Conservation (phyloP, 2,113 vertebrate genomes). For the Tachysurus vachellii region DNA sequence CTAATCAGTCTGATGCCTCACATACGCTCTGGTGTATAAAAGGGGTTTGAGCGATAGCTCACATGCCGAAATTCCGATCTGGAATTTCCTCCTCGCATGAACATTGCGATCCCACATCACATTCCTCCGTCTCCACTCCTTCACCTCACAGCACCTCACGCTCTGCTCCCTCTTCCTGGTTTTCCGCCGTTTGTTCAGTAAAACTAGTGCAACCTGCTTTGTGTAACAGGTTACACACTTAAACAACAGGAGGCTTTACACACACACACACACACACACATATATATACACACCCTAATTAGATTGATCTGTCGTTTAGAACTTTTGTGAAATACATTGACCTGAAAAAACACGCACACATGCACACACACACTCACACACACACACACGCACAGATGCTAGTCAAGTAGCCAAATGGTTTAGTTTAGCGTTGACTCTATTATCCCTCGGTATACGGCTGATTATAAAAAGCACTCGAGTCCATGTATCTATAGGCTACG, state of each 20-base stretch:
- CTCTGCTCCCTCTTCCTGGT: background rate
- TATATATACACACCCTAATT: background rate
- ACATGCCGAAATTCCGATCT: background rate
- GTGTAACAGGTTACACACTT: background rate
- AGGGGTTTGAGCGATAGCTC: background rate
- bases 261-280: background rate
- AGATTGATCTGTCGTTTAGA: background rate
- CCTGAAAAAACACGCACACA: background rate
- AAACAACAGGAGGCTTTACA: background rate
- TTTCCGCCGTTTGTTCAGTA: conserved; percentile 13
- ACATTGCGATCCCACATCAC: background rate
- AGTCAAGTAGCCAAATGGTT: background rate
- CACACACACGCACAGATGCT: background rate
- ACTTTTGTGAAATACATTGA: background rate
- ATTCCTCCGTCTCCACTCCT: background rate
- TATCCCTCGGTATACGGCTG: background rate
- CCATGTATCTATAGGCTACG: no score
- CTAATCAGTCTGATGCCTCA: background rate
- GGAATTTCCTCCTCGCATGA: conserved; percentile 9
- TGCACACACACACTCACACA: background rate
- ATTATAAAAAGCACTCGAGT: background rate
- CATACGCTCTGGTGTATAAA: background rate
- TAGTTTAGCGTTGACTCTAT: background rate
- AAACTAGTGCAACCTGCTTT: background rate
- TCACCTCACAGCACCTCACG: background rate